Conservation (phyloP, 1,140 invertebrate genomes). For the Ditylenchus dipsaci region DNA sequence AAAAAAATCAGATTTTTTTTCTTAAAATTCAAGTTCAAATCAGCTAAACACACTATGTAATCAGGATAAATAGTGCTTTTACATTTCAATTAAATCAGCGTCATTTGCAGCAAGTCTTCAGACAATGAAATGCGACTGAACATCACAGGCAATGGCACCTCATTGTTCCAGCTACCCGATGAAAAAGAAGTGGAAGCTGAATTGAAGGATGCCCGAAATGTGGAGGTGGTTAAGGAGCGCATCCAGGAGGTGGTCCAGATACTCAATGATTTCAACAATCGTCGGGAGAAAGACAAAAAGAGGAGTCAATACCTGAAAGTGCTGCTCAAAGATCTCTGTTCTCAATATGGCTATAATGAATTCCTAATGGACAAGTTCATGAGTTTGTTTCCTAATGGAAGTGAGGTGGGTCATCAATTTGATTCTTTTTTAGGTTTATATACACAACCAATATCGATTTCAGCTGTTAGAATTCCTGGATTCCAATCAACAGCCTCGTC, state of each 20-base stretch:
- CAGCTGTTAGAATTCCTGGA: constrained; percentile 86
- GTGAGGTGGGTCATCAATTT: constrained; percentile 36
- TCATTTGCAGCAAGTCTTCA: background rate
- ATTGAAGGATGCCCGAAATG: background rate
- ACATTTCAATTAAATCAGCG: too few species aligned
- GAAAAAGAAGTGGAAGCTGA: constrained; percentile 3
- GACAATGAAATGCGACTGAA: background rate
- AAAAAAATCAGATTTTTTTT: too few species aligned
- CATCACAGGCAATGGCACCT: background rate
- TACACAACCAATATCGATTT: background rate
- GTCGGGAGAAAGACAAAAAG: constrained; percentile 70
- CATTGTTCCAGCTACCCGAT: background rate
- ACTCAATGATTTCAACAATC: constrained; percentile 78
- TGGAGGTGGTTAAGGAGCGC: constrained; percentile 60
- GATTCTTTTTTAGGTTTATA: constrained; percentile 2
- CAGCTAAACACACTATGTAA: too few species aligned
- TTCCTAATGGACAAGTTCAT: constrained; percentile 90
- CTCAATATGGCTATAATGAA: constrained; percentile 79
- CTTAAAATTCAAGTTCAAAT: too few species aligned
- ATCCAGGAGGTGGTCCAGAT: constrained; percentile 77
- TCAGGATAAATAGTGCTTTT: too few species aligned
- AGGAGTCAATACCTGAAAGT: constrained; percentile 71
- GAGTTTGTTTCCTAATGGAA: constrained; percentile 74
- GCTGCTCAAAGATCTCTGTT: constrained; percentile 77
- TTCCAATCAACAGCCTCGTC: constrained; percentile 88